Evolutionary conservation across 2,888 invertebrate species (phyloP).

Genomic region (Torymus tubicola): DNA sequence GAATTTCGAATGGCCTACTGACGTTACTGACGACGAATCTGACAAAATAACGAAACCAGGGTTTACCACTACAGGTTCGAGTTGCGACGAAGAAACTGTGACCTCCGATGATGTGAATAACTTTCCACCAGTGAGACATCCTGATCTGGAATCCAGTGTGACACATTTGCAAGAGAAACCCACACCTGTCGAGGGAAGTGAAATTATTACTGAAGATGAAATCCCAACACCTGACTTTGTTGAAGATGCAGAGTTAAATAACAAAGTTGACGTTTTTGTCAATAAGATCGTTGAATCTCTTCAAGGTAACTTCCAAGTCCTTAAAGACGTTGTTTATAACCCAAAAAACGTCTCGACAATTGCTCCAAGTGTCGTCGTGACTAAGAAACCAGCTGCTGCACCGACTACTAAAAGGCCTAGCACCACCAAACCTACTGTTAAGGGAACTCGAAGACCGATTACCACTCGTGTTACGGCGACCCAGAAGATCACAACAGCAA

Average conservation of each 20-base stretch:
- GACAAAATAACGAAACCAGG: constrained; percentile 32
- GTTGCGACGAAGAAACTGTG: constrained; percentile 81
- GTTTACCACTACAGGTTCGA: constrained; percentile 54
- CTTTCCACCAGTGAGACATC: constrained; percentile 91
- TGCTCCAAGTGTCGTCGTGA: constrained; percentile 60
- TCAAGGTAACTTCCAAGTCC: constrained; percentile 88
- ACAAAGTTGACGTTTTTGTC: constrained; percentile 89
- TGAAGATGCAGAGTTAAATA: constrained; percentile 86
- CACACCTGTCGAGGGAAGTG: constrained; percentile 71
- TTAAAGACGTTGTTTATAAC: constrained; percentile 86
- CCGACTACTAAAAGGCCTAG: constrained; percentile 71
- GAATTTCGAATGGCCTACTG: constrained; percentile 58
- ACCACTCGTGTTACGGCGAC: constrained; percentile 71
- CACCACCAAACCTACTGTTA: constrained; percentile 70
- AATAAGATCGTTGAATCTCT: constrained; percentile 90
- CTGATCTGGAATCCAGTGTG: constrained; percentile 82
- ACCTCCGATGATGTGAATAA: constrained; percentile 84
- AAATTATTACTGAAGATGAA: constrained; percentile 80
- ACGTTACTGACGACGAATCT: constrained; percentile 45
- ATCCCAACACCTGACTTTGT: constrained; percentile 87
- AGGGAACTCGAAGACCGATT: constrained; percentile 73
- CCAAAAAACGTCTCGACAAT: constrained; percentile 70
- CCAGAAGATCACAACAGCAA: constrained; percentile 61
- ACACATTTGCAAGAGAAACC: constrained; percentile 71
- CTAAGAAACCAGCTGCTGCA: constrained; percentile 68